Base-by-base conservation (phyloP, 2,797 vertebrate species). In the Sphenodon punctatus region DNA sequence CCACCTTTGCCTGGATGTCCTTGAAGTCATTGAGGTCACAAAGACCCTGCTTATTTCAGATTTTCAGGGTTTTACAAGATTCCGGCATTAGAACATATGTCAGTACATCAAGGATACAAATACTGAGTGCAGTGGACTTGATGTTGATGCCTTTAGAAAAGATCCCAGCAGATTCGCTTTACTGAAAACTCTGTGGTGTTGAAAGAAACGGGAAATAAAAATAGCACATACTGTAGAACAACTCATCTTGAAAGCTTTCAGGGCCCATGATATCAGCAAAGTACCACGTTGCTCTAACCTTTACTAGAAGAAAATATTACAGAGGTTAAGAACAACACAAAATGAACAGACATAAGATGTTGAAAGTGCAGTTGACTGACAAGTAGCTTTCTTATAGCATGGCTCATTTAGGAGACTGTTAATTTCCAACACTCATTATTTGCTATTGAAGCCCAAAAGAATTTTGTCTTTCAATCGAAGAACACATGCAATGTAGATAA, bases 171-270 rank as follows among this genome's bases (percentile, higher is more conserved):
- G 39, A 30, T 65, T 46, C 1, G 1, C 51, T 68, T 74, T 4
- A n/a, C 74, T 34, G 36, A 10, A 39, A 48, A 67, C n/a, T 23
- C 25, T 27, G 68, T 80, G 64, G 71, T 86, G 67, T 42, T 77
- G 56, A 84, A 89, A 32, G 70, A 72, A 75, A 34, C 16, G 3
- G 16, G 36, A 41, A 11, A 25, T 81, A 78, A 91, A 73, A 53
- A 41, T 88, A 92, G 84, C 34, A 49, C 68, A 63, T 48, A 8
- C 20, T 25, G 6, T 49, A 45, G 23, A 23, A 5, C 60, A n/a
- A 60, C 25, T 78, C 34, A 38, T 16, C 66, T 23, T 58, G 43
- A 27, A 65, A 79, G 39, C 67, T 72, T 88, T 89, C 36, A 80
- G 70, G 68, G 80, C 74, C 8, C 30, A 45, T 46, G 67, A 32